Percentiles rank a stretch among this genome's conserved stretches.
These are phyloP conservation scores for Brachypalpus laphriformis DNA, from an alignment of 2,888 invertebrate species.

Conservation along the genomic window DNA sequence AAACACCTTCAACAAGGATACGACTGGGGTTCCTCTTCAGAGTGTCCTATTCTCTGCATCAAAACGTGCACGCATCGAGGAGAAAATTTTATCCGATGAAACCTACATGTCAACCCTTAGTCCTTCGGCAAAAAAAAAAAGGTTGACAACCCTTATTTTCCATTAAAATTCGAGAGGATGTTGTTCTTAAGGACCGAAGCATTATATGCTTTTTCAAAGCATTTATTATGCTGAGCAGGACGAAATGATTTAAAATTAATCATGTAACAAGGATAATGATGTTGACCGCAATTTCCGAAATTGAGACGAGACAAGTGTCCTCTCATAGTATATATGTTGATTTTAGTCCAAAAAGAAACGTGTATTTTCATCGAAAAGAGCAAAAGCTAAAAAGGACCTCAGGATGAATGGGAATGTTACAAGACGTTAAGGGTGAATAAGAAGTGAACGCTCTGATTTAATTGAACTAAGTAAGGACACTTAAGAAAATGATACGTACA, in stretches of 20 bases:
- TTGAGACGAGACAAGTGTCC: conserved; percentile 41
- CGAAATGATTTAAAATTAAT: conserved; percentile 71
- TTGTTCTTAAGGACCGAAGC: conserved; percentile 28
- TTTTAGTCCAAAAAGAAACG: background rate
- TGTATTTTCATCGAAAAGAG: background rate
- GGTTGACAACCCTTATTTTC: conserved; percentile 52
- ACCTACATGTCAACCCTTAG: conserved; percentile 18
- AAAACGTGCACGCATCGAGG: conserved; percentile 47
- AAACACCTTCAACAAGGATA: conserved; percentile 49
- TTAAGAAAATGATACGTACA: no score
- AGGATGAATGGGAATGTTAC: background rate
- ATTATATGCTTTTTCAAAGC: conserved; percentile 40
- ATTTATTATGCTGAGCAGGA: conserved; percentile 68
- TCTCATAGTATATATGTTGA: conserved; percentile 5
- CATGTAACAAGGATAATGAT: conserved; percentile 68
- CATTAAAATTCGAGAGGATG: conserved; percentile 23
- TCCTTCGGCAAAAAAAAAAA: conserved; percentile 8
- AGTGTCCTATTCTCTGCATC: background rate
- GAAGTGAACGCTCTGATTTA: background rate
- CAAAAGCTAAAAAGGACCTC: background rate
- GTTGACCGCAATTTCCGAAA: conserved; percentile 66
- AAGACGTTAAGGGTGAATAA: background rate
- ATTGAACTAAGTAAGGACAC: background rate
- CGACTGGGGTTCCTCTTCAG: background rate
- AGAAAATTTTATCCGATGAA: conserved; percentile 49